Evolutionary conservation across 2,888 invertebrate genomes (phyloP).

Genomic region (Caenorhabditis sp.): DNA sequence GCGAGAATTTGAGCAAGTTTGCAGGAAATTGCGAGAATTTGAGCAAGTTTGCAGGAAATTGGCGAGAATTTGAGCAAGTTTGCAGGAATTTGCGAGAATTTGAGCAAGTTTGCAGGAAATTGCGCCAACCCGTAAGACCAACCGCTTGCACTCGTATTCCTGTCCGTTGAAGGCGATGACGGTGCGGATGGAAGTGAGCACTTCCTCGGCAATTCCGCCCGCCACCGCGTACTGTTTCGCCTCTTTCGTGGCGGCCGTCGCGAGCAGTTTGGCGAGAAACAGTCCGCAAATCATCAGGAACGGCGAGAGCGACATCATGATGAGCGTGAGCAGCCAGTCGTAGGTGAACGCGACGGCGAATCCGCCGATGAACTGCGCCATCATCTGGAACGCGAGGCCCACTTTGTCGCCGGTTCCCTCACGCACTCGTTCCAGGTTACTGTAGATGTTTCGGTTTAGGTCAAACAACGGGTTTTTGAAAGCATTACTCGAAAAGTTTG

Average conservation of each 20-base stretch:
- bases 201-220: slow-evolving; percentile 66
- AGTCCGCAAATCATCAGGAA: slow-evolving; percentile 72
- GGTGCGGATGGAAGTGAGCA: slow-evolving; percentile 63
- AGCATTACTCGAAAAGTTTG: slow-evolving; percentile 81
- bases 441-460: slow-evolving; percentile 47
- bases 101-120: no score
- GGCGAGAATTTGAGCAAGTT: no score
- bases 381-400: slow-evolving; percentile 71
- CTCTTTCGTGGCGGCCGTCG: slow-evolving; percentile 80
- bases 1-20: no score
- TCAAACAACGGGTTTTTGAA: neutral
- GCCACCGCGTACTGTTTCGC: slow-evolving; percentile 72
- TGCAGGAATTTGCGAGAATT: no score
- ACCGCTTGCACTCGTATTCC: slow-evolving; percentile 68
- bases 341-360: slow-evolving; percentile 70
- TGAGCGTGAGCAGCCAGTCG: slow-evolving; percentile 75
- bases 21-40: no score
- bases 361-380: slow-evolving; percentile 75
- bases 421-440: slow-evolving; percentile 76
- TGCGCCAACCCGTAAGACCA: neutral
- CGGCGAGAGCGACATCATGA: slow-evolving; percentile 78
- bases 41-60: no score
- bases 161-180: slow-evolving; percentile 70
- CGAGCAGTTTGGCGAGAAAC: slow-evolving; percentile 79
- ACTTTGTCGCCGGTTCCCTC: slow-evolving; percentile 78